Evolutionary conservation across 1,140 invertebrate genomes (phyloP).

Genomic region (Metaphire vulgaris): DNA sequence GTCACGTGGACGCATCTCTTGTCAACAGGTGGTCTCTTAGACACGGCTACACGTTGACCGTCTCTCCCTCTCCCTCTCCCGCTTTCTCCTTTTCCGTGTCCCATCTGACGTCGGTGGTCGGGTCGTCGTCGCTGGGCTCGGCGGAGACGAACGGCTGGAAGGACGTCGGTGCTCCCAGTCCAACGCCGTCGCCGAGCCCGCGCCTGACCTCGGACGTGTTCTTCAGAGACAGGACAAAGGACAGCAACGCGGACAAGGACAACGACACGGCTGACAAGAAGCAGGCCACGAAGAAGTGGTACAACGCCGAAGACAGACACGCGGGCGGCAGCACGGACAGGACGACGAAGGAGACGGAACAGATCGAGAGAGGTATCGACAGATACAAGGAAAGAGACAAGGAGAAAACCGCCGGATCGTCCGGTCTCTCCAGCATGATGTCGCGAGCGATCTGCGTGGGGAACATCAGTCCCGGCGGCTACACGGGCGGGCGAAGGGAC

Average conservation of each 20-base stretch:
- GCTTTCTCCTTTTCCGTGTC: too few species aligned
- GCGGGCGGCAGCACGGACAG: not conserved
- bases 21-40: constrained; percentile 56
- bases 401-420: too few species aligned
- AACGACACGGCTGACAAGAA: not conserved
- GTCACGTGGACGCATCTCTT: constrained; percentile 52
- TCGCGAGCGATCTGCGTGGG: not conserved
- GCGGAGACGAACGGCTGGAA: too few species aligned
- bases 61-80: not conserved
- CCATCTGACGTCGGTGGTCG: not conserved
- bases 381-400: not conserved
- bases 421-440: not conserved
- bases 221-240: too few species aligned
- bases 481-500: too few species aligned
- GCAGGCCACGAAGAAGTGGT: not conserved
- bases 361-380: constrained; percentile 42
- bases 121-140: too few species aligned
- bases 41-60: constrained; percentile 46
- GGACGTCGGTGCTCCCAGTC: too few species aligned
- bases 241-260: too few species aligned
- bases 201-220: not conserved
- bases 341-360: constrained; percentile 35
- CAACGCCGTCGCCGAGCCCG: not conserved
- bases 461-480: not conserved
- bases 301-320: not conserved